Evolutionary conservation across 2,888 invertebrate species (phyloP), one percentile per base, ranked within the genome.

Genomic region (Portevinia maculata): DNA sequence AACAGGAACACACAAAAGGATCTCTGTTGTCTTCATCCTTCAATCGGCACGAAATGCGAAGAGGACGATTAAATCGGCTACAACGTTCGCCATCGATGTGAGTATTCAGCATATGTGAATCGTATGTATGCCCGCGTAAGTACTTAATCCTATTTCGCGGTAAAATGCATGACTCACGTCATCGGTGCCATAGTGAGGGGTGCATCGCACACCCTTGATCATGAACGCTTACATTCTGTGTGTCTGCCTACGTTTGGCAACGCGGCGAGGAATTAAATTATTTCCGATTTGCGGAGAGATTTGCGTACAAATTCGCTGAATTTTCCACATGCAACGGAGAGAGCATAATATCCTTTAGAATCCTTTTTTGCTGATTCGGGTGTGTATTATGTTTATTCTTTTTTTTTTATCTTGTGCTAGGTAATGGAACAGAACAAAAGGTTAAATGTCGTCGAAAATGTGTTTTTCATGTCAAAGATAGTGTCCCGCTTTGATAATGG

Each of bases 111-210:
- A 57, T 57, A 41, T 53, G 41, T 32, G 41, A 24, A 19, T 30
- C 53, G 8, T n/a, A n/a, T 28, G 48, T 21, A 50, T 53, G 62
- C 44, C 52, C 13, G 37, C 67, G 69, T 79, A 79, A 79, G 79
- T 69, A 60, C 69, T 69, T 79, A 79, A 79, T 79, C 79, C 79
- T 79, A 79, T 79, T 79, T 75, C 62, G 75, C 75, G 79, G 75
- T 79, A 28, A 75, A 75, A 79, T 75, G 79, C 74, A 62, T 62
- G 57, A 69, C 79, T 75, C 55, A 75, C 67, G 41, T 79, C 53
- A 50, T 34, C 11, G 13, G 11, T 3, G 1, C 0, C 17, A 3
- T 6, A 13, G 5, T 39, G 52, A 21, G 11, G 21, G 59, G 57
- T 34, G 37, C 17, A 15, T 13, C 32, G 24, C 19, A 24, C 17